Percentiles rank a stretch among this genome's conserved stretches.
These are phyloP conservation scores for Ceratosolen fusciceps DNA, from an alignment of 1,140 invertebrate genomes.

Conservation along the genomic window DNA sequence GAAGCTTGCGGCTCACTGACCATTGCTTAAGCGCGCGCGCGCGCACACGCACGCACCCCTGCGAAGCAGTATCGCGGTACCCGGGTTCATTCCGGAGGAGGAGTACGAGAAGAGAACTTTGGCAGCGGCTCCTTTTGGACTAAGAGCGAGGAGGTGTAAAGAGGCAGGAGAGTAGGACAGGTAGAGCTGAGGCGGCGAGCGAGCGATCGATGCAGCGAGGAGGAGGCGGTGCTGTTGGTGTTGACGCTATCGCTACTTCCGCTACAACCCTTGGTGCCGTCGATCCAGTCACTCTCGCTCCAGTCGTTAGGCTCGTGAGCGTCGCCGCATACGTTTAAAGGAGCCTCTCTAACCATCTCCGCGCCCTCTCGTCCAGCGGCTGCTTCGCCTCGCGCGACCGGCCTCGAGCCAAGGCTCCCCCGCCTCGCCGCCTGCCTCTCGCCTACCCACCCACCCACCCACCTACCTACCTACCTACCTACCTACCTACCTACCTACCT, in stretches of 20 bases:
- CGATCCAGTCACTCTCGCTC: background rate
- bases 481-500: no score
- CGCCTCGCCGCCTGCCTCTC: no score
- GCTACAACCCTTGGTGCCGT: background rate
- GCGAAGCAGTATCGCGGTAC: background rate
- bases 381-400: background rate
- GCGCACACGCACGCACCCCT: background rate
- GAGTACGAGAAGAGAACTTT: background rate
- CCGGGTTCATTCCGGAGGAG: background rate
- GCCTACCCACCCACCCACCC: no score
- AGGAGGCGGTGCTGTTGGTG: background rate
- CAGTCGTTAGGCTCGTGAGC: background rate
- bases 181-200: slow-evolving; percentile 17
- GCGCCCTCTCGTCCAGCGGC: background rate
- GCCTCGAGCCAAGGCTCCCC: no score
- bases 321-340: background rate
- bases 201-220: slow-evolving; percentile 20
- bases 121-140: background rate
- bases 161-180: background rate
- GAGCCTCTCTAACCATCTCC: background rate
- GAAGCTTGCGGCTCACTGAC: background rate
- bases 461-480: no score
- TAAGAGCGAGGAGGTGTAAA: background rate
- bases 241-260: background rate
- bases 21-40: background rate